Evolutionary conservation across 64 coral and sea anemone species (phyloP), one percentile per base, ranked within the genome.

Genomic region (Pachyseris speciosa): DNA sequence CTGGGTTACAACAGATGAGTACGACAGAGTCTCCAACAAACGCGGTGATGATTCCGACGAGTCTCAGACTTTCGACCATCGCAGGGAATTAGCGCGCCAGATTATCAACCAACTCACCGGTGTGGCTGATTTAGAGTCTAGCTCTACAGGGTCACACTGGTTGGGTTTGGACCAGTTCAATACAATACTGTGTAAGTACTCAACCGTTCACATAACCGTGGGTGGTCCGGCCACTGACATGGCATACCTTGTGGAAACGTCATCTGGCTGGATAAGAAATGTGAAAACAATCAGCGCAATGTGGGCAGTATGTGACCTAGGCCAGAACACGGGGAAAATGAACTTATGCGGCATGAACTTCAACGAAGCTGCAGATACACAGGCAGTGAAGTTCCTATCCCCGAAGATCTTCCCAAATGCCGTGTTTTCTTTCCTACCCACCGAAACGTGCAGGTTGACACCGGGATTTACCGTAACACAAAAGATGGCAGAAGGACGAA

Each of bases 231-330:
- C 67, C 31, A 70, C 67, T 38, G 67, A 70, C 15, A 30, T 70
- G 67, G 67, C 67, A 39, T 70, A 70, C 67, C 39, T 70, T 12
- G 33, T 70, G 17, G 34, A 70, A 20, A 70, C 37, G 67, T 37
- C 32, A 70, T 70, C 17, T 4, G 20, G 13, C 12, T 70, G 67
- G 67, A 70, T 36, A 20, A 1, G 67, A 20, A 70, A 70, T 70
- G 67, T 70, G 13, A 38, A 20, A 0, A 37, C 31, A 70, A 70
- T 70, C 13, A 70, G 33, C 32, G 67, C 67, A 4, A 70, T 70
- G 67, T 70, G 67, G 67, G 67, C 67, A 20, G 67, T 70, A 19
- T 70, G 67, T 70, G 67, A 70, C 9, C 32, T 70, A 3, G 67
- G 67, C 39, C 2, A 20, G 33, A 70, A 70, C 11, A 70, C 67